Evolutionary conservation across 2,888 invertebrate species (phyloP), one percentile per base, ranked within the genome.

Genomic region (Oscheius onirici): DNA sequence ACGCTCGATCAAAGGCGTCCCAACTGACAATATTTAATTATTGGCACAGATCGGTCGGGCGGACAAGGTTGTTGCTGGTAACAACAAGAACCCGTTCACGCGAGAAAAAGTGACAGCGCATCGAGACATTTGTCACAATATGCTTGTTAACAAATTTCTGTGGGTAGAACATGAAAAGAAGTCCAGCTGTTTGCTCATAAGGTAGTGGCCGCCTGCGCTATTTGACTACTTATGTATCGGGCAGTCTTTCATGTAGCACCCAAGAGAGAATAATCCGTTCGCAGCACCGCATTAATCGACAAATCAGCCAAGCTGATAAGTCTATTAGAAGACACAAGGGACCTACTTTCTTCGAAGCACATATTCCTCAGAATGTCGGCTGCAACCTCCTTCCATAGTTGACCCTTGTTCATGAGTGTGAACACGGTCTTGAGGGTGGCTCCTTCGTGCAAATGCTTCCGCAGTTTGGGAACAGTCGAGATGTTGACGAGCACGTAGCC

Each of bases 301-400:
- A 55, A 54, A 66, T 66, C 66, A 66, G 55, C 17, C 43, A 66
- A 66, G 63, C 41, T 66, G 66, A 66, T 66, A 66, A 55, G 66
- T 66, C 66, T 41, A 66, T 66, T 66, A 66, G 52, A 54, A 24
- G 44, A 13, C 58, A 40, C n/a, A 26, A 22, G 24, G 40, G 6
- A 46, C 79, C 60, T 41, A 82, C 82, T 76, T 73, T 82, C 82
- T 57, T 82, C 82, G 52, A 82, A 82, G 26, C 77, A 72, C 74
- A 80, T 65, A 71, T 82, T 82, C 2, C 82, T 11, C 15, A 80
- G 67, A 41, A 79, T 69, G 55, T 82, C 80, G 17, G 80, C 80
- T 6, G 75, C 78, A 52, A 77, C 76, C 54, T 80, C 76, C 20
- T 76, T 61, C 15, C 51, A 41, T 17, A 20, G 63, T 22, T 54